phyloP scores from a whole-genome alignment of 92 coral and sea anemone genomes.

The Porites lobata region DNA sequence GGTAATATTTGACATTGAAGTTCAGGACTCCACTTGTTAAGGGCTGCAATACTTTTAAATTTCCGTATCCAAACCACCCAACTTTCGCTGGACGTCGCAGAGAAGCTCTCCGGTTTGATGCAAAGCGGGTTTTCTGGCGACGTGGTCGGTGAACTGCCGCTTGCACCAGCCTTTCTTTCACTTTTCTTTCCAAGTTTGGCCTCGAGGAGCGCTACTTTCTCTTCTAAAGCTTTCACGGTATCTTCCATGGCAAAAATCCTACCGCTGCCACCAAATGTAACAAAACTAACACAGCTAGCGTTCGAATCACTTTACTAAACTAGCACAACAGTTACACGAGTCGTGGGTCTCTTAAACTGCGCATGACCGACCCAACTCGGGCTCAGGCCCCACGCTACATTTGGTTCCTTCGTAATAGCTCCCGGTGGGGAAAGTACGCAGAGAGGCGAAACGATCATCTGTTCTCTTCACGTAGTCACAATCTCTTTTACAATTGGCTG shows the following conservation, averaged over 20 bases:
- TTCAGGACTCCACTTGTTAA: constrained; percentile 39
- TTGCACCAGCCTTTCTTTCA: not conserved
- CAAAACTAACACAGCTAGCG: too few relatives aligned
- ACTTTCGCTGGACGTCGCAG: constrained; percentile 24
- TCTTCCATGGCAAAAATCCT: not conserved
- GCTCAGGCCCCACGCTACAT: too few relatives aligned
- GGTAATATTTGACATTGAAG: constrained; percentile 12
- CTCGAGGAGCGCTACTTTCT: constrained; percentile 37
- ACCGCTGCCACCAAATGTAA: constrained; percentile 8
- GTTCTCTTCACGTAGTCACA: constrained; percentile 26
- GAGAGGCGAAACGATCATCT: constrained; percentile 49
- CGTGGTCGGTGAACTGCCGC: not conserved
- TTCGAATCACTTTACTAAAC: too few relatives aligned
- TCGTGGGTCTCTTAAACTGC: too few relatives aligned
- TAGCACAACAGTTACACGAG: too few relatives aligned
- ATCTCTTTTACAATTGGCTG: constrained; percentile 48
- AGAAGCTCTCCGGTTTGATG: constrained; percentile 32
- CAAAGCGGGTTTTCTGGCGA: not conserved
- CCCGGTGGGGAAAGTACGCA: constrained; percentile 39
- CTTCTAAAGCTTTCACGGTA: constrained; percentile 25
- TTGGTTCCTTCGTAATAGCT: constrained; percentile 78
- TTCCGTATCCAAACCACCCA: not conserved
- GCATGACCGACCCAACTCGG: too few relatives aligned
- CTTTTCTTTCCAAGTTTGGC: constrained; percentile 17
- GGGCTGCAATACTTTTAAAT: constrained; percentile 27